Evolutionary conservation across 2,888 invertebrate species (phyloP).

Genomic region (Microdon myrmicae): DNA sequence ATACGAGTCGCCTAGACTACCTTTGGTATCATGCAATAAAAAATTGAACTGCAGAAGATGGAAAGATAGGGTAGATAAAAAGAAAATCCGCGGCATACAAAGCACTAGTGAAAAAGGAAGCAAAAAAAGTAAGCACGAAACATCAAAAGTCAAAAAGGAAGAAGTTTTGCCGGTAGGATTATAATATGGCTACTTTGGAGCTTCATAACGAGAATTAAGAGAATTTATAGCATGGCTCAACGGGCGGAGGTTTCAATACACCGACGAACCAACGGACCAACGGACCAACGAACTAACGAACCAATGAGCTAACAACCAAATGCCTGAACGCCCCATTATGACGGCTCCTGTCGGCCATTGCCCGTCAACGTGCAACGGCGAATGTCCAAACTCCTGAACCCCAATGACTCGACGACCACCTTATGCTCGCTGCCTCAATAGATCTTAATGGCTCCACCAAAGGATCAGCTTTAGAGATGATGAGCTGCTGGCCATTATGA

Average conservation of each 20-base stretch:
- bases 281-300: too few relatives aligned
- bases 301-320: too few relatives aligned
- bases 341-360: too few relatives aligned
- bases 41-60: too few relatives aligned
- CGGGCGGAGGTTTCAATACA: too few relatives aligned
- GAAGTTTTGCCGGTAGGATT: slow-evolving; percentile 12
- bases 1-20: slow-evolving; percentile 1
- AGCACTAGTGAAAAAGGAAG: not conserved
- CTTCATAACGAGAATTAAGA: slow-evolving; percentile 29
- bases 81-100: not conserved
- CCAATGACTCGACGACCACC: slow-evolving; percentile 15
- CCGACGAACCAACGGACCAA: too few relatives aligned
- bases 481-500: slow-evolving; percentile 34
- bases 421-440: slow-evolving; percentile 18
- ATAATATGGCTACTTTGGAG: slow-evolving; percentile 29
- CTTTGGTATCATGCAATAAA: too few relatives aligned
- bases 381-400: too few relatives aligned
- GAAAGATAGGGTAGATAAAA: too few relatives aligned
- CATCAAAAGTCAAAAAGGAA: slow-evolving; percentile 1
- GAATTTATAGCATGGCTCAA: slow-evolving; percentile 17
- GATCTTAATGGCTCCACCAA: slow-evolving; percentile 12
- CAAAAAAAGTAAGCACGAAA: not conserved
- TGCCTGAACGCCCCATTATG: too few relatives aligned
- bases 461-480: slow-evolving; percentile 25
- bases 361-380: too few relatives aligned